Percentiles rank a stretch among this genome's conserved stretches.
Conservation (phyloP, 2,888 invertebrate species). For the Meghimatium bilineatum region DNA sequence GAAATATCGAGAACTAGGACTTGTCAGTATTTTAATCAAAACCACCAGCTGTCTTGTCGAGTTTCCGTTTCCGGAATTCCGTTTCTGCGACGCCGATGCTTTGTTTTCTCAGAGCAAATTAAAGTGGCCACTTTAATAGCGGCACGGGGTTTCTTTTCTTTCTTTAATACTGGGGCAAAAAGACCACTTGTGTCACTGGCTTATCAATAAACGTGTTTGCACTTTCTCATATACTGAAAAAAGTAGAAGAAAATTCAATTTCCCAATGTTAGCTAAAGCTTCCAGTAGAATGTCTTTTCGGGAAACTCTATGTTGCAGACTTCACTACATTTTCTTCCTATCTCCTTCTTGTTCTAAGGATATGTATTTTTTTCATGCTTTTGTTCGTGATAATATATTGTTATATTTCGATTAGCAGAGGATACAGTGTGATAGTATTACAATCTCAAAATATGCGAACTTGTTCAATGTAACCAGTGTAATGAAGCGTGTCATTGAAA, state of each 20-base stretch:
- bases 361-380: neutral
- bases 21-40: constrained; percentile 34
- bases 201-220: constrained; percentile 33
- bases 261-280: neutral
- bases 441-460: no score
- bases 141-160: no score
- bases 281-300: neutral
- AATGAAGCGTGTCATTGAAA: no score
- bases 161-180: neutral
- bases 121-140: constrained; percentile 10
- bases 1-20: neutral
- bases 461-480: no score
- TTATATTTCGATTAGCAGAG: no score
- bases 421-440: no score
- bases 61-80: neutral
- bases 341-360: no score
- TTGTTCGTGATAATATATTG: constrained; percentile 13
- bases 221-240: neutral
- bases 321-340: neutral
- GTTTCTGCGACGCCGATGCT: neutral
- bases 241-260: neutral
- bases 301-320: neutral
- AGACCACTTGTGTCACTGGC: constrained; percentile 25
- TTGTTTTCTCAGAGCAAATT: constrained; percentile 34
- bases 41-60: constrained; percentile 26